These are phyloP conservation scores for Solea senegalensis DNA, from an alignment of 2,113 vertebrate species.

Conservation along the genomic window DNA sequence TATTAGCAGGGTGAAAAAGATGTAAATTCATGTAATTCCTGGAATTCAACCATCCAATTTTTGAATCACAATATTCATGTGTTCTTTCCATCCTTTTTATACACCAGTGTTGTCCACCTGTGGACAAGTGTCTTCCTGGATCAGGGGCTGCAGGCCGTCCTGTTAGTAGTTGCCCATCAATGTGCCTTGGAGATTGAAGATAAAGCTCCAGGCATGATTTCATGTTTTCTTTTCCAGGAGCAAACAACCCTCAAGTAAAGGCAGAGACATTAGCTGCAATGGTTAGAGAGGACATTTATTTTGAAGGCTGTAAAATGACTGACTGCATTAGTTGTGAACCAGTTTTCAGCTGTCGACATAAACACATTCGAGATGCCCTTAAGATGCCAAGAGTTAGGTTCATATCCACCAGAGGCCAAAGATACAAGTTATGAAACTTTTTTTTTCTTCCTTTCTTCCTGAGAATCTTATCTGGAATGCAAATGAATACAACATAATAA, in stretches of 20 bases:
- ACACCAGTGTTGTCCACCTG: neutral
- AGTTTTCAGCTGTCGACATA: constrained; percentile 54
- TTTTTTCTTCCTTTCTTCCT: constrained; percentile 86
- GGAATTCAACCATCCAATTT: too few species aligned
- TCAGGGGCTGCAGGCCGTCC: neutral
- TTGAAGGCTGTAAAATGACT: constrained; percentile 59
- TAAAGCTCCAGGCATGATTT: neutral
- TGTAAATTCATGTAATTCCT: too few species aligned
- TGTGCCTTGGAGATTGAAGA: neutral
- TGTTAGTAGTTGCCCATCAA: neutral
- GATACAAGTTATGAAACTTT: constrained; percentile 68
- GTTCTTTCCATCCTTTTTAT: too few species aligned
- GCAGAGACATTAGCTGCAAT: constrained; percentile 35
- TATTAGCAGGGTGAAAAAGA: too few species aligned
- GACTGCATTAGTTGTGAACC: constrained; percentile 60
- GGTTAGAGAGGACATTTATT: constrained; percentile 77
- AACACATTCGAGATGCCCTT: constrained; percentile 44
- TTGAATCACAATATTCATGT: too few species aligned
- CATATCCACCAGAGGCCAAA: constrained; percentile 57
- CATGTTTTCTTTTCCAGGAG: neutral
- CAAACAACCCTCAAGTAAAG: constrained; percentile 13
- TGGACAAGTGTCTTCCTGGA: neutral
- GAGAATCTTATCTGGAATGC: constrained; percentile 93
- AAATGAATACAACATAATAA: constrained; percentile 88
- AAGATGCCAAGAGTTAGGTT: constrained; percentile 35